Conservation (phyloP, 2,888 invertebrate genomes). For the Clanis bilineata region DNA sequence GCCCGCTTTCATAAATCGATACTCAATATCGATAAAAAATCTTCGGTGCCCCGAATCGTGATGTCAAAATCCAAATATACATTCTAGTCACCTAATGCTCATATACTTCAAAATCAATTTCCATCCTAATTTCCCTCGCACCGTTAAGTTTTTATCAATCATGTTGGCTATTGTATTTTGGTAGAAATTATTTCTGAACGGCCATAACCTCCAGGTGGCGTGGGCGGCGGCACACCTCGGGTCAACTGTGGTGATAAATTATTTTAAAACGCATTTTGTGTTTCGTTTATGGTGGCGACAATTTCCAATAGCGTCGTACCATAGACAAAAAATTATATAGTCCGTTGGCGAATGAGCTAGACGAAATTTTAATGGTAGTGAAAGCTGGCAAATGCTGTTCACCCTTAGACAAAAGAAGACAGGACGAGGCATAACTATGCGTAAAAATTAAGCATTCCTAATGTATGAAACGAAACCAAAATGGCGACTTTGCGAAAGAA, state of each 20-base stretch:
- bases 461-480: too few species aligned
- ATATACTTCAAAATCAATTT: neutral
- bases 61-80: neutral
- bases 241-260: constrained; percentile 56
- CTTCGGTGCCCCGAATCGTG: neutral
- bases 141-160: constrained; percentile 10
- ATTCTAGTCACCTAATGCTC: neutral
- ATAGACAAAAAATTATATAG: neutral
- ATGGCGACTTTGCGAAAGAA: too few species aligned
- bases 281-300: constrained; percentile 15
- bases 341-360: neutral
- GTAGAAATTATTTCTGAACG: constrained; percentile 5
- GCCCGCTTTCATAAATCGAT: too few species aligned
- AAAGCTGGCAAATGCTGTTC: too few species aligned
- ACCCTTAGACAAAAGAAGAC: too few species aligned
- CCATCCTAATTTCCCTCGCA: constrained; percentile 3
- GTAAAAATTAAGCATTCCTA: too few species aligned
- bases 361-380: too few species aligned
- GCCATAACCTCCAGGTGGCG: neutral
- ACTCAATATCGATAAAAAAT: too few species aligned
- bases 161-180: neutral
- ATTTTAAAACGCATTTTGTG: constrained; percentile 28
- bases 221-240: constrained; percentile 20
- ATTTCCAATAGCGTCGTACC: constrained; percentile 3
- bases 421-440: too few species aligned